Base-by-base conservation (phyloP, 2,797 vertebrate species). In the Discoglossus pictus region DNA sequence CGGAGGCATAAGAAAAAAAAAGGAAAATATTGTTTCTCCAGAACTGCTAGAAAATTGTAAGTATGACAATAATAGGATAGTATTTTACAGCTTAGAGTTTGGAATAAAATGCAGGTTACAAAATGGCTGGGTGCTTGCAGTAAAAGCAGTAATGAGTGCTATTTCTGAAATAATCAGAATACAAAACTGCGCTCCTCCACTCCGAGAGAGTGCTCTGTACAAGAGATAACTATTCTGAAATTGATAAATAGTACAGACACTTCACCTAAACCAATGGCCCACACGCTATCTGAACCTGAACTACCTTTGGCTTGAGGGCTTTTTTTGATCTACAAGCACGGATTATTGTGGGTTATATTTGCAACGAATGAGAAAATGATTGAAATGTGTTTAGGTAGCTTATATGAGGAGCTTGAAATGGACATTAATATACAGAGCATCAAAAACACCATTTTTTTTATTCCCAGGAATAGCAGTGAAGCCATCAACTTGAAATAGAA, bases 361-460 rank as follows among this genome's bases (percentile, higher is more conserved):
- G 24, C 35, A 25, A 64, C 17, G 27, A 44, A 58, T 17, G 51
- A 64, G 13, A 50, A 40, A 40, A 21, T 34, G 23, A 70, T 4
- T 48, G 18, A 58, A 17, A 48, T 25, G 20, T 64, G 24, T 64
- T 43, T 52, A 24, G 24, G 44, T 11, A 61, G 20, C 34, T 61
- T 61, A 43, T 17, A 46, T 48, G 24, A 43, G 38, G n/a, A 39
- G 43, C 35, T 42, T 63, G 52, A 62, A 47, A 55, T 48, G 42
- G 48, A 25, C 61, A 64, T 71, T 71, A 59, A 64, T 71, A 71
- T 52, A 64, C 36, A 36, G 36, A 50, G 18, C 13, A 48, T 70
- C 42, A 56, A 63, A 70, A 17, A 31, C 11, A 20, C 16, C 4
- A 27, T 55, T 13, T 40, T 70, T 16, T 39, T 34, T 27, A 38